Base-by-base conservation (phyloP, 2,888 invertebrate genomes). In the Callinectes sapidus region DNA sequence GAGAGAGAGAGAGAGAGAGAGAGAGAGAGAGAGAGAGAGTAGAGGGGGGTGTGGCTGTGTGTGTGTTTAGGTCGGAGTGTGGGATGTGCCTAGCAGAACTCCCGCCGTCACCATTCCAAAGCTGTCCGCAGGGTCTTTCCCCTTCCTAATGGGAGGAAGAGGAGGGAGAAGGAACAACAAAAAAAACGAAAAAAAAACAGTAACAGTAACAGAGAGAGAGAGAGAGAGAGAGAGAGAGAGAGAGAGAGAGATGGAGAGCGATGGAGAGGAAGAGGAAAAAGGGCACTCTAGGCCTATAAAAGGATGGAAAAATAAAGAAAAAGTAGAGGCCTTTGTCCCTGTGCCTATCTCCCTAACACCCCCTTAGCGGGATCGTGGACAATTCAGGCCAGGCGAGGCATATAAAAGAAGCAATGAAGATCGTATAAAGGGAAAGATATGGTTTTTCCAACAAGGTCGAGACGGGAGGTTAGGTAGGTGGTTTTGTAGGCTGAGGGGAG, bases 291-390 rank as follows among this genome's bases (percentile, higher is more conserved):
- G 61, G 61, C 61, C 61, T 61, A 61, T 61, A 61, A 61, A 61
- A 2, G 14, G 61, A n/a, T 16, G 23, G 2, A 61, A 18, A 61
- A 61, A 61, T 61, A 61, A 10, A 61, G 61, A 61, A 18, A 61
- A 23, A 23, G 61, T 16, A 61, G 61, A 71, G 71, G 71, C 71
- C 71, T 71, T 28, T 18, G 71, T 71, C 71, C 71, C 28, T 71
- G 10, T 28, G 71, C 71, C 71, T 71, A 71, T 71, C 71, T 6
- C 10, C 28, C n/a, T 71, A 28, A 28, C 71, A 71, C 71, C 28
- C 28, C 71, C 71, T 71, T 71, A 71, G 71, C 71, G 71, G 71
- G 71, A 71, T 71, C 71, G 71, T n/a, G 71, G 71, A 71, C 71
- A 28, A 71, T 71, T 71, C 71, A 10, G 71, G n/a, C 23, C n/a